A percentile compares a stretch with the other conserved stretches of the same genome.
Conservation (phyloP, 2,797 vertebrate species). For the Semaprochilodus insignis region DNA sequence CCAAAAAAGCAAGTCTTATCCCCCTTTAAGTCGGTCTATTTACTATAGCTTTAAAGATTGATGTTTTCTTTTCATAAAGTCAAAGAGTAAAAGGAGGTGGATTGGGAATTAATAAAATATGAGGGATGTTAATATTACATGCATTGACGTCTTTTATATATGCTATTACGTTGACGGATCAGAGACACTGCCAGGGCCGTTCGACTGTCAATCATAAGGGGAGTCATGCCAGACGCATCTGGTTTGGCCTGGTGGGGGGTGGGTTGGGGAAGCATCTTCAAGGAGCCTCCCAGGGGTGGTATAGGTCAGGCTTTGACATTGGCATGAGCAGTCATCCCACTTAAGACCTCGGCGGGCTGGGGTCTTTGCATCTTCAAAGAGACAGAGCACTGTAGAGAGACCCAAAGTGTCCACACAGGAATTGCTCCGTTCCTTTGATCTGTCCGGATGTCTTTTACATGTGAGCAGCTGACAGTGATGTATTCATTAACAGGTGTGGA, state of each 20-base stretch:
- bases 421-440: conserved; percentile 38
- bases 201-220: conserved; percentile 71
- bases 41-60: conserved; percentile 74
- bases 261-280: conserved; percentile 62
- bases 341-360: conserved; percentile 46
- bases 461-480: conserved; percentile 34
- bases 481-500: conserved; percentile 33
- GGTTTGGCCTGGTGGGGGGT: conserved; percentile 53
- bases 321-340: conserved; percentile 49
- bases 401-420: conserved; percentile 30
- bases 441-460: conserved; percentile 44
- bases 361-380: conserved; percentile 36
- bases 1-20: not conserved
- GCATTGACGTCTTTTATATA: conserved; percentile 3
- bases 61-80: conserved; percentile 80
- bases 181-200: conserved; percentile 35
- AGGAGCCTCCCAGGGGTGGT: conserved; percentile 65
- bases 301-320: conserved; percentile 65
- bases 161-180: conserved; percentile 1
- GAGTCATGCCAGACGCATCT: conserved; percentile 55
- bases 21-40: conserved; percentile 62
- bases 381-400: conserved; percentile 10
- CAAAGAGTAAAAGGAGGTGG: conserved; percentile 67
- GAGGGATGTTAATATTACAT: conserved; percentile 80
- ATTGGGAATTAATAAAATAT: conserved; percentile 83